phyloP scores from a whole-genome alignment of 2,888 invertebrate genomes.

The Sipha maydis region DNA sequence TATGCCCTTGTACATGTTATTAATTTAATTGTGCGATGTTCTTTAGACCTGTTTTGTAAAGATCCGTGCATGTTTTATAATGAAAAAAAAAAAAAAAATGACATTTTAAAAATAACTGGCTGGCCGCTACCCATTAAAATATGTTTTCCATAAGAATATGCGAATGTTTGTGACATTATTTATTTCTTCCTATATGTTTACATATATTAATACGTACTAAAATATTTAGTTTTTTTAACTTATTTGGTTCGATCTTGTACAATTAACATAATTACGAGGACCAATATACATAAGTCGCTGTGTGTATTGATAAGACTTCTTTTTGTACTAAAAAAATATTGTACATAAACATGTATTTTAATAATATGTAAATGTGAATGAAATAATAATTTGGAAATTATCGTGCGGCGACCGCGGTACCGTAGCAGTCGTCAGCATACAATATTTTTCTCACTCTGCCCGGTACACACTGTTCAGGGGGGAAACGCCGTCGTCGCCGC shows the following conservation, averaged over 20 bases:
- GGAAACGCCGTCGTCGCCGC: slow-evolving; percentile 51
- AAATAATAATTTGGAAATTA: too few relatives aligned
- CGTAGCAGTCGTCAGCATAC: not conserved
- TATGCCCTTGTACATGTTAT: slow-evolving; percentile 12
- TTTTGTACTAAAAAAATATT: too few relatives aligned
- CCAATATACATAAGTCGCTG: not conserved
- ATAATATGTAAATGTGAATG: too few relatives aligned
- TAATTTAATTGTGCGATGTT: not conserved
- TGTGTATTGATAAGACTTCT: too few relatives aligned
- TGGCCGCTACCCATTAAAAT: not conserved
- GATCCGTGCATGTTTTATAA: not conserved
- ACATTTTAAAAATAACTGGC: slow-evolving; percentile 28
- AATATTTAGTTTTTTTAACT: too few relatives aligned
- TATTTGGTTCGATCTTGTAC: not conserved
- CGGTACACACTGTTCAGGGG: slow-evolving; percentile 47
- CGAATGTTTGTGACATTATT: not conserved
- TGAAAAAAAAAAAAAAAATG: not conserved
- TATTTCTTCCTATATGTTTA: too few relatives aligned
- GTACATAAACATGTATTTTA: too few relatives aligned
- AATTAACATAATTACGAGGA: not conserved
- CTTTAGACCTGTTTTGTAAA: not conserved
- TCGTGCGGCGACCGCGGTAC: too few relatives aligned
- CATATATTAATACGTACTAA: not conserved
- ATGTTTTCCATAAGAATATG: not conserved
- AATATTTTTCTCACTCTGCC: slow-evolving; percentile 38